Evolutionary conservation across 2,113 vertebrate species (phyloP).

Genomic region (Ceratotherium simum): DNA sequence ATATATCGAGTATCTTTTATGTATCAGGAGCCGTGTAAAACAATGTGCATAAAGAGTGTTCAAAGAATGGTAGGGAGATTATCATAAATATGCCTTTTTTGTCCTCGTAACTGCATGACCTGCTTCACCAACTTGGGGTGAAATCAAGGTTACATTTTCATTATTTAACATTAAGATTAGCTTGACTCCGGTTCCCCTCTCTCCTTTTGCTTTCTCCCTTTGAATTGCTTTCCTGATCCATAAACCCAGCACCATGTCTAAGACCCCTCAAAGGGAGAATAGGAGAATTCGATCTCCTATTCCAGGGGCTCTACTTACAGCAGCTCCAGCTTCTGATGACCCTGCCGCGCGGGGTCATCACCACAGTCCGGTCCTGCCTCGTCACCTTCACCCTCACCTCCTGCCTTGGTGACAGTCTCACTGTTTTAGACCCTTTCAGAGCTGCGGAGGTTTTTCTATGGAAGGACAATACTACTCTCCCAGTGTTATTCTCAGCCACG

Average conservation of each 20-base stretch:
- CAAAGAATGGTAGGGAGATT: not conserved
- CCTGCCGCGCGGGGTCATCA: not conserved
- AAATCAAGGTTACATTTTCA: not conserved
- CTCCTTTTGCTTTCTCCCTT: not conserved
- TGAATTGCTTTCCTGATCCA: not conserved
- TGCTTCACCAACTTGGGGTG: not conserved
- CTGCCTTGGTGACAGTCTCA: not conserved
- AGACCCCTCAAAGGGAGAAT: not conserved
- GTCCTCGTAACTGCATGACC: not conserved
- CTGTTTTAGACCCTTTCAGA: not conserved
- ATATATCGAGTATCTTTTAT: not conserved
- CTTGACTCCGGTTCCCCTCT: not conserved
- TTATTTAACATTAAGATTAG: slow-evolving; percentile 48
- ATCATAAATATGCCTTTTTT: not conserved
- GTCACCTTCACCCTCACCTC: not conserved
- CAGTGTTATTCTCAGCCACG: not conserved
- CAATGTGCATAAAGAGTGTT: not conserved
- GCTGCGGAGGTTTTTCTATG: not conserved
- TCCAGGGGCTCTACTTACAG: not conserved
- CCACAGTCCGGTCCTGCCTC: not conserved
- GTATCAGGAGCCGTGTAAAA: not conserved
- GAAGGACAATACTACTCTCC: not conserved
- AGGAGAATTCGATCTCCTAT: not conserved
- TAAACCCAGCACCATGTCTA: not conserved
- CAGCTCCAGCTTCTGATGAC: slow-evolving; percentile 10